Conservation (phyloP, 2,888 invertebrate species). For the Fabriciana adippe region DNA sequence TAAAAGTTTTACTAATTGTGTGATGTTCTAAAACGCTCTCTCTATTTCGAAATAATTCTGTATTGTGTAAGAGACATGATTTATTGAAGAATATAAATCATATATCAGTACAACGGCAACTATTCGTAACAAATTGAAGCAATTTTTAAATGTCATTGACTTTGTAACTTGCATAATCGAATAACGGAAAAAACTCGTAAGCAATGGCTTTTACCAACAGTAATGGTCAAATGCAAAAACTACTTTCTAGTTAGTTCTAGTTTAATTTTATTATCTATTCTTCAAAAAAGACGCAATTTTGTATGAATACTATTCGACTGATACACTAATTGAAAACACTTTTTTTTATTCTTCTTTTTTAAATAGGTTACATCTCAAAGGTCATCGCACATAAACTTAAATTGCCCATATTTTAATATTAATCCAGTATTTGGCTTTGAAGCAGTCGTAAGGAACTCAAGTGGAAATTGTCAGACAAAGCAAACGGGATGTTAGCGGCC, state of each 20-base stretch:
- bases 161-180: constrained; percentile 5
- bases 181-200: neutral
- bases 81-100: neutral
- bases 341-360: too few relatives aligned
- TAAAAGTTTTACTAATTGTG: neutral
- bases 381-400: neutral
- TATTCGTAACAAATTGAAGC: constrained; percentile 1
- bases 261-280: too few relatives aligned
- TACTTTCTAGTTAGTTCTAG: too few relatives aligned
- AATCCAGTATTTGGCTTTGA: neutral
- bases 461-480: constrained; percentile 54
- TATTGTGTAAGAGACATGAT: neutral
- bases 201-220: too few relatives aligned
- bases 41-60: neutral
- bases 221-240: too few relatives aligned
- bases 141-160: constrained; percentile 14
- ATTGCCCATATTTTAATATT: neutral
- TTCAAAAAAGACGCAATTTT: too few relatives aligned
- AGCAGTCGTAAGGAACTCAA: constrained; percentile 29
- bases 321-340: too few relatives aligned
- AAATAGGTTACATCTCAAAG: too few relatives aligned
- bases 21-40: neutral
- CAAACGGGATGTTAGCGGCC: constrained; percentile 51
- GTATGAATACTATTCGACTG: too few relatives aligned
- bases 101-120: neutral